Evolutionary conservation across 2,113 vertebrate species (phyloP).

Genomic region (Strix uralensis): DNA sequence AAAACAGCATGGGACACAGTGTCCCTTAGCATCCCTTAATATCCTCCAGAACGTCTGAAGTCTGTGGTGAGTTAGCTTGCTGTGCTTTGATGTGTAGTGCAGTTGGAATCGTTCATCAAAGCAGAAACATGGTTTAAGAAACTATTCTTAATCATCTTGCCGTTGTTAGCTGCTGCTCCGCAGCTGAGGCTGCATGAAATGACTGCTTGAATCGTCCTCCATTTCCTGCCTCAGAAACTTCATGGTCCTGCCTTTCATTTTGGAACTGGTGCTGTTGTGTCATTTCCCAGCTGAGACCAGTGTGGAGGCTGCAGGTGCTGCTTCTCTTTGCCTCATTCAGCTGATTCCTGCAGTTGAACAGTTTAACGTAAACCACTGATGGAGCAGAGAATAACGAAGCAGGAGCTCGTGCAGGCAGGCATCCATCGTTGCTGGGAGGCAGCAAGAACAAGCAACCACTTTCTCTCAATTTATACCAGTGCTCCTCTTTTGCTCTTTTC

Average conservation of each 20-base stretch:
- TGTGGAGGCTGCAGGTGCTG: neutral
- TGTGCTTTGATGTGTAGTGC: neutral
- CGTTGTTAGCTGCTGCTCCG: neutral
- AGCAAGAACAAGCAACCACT: neutral
- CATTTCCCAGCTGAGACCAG: conserved; percentile 4
- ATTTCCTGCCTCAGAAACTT: conserved; percentile 59
- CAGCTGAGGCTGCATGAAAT: neutral
- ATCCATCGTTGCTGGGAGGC: neutral
- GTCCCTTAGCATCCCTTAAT: neutral
- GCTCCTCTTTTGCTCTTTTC: neutral
- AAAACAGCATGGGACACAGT: neutral
- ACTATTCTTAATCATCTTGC: neutral
- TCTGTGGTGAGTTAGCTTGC: neutral
- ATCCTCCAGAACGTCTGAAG: neutral
- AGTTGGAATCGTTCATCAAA: conserved; percentile 22
- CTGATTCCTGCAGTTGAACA: neutral
- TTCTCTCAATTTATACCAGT: neutral
- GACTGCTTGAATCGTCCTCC: conserved; percentile 27
- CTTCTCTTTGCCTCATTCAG: neutral
- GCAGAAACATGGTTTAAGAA: neutral
- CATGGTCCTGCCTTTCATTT: conserved; percentile 54
- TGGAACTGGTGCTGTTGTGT: neutral
- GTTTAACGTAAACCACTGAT: neutral
- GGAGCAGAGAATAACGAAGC: neutral
- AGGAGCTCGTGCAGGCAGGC: neutral